phyloP scores from a whole-genome alignment of 1,140 invertebrate species.

The Drosophila bocki region DNA sequence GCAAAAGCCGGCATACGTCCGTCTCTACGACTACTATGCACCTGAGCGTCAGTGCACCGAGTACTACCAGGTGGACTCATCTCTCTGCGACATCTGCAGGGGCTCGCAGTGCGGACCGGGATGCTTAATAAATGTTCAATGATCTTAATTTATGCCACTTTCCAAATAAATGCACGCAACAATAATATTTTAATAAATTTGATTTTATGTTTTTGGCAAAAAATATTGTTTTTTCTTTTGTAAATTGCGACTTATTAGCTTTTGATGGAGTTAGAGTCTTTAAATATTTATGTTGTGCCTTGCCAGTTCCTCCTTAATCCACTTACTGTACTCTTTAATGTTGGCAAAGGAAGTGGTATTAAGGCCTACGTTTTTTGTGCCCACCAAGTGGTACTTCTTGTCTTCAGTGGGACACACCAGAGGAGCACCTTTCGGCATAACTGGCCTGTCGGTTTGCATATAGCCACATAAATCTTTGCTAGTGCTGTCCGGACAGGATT shows the following conservation, averaged over 20 bases:
- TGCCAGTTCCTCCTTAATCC: constrained; percentile 10
- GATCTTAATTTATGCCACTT: not conserved
- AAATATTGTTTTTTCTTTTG: not conserved
- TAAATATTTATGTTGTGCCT: not conserved
- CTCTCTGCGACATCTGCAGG: constrained; percentile 91
- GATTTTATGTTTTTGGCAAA: not conserved
- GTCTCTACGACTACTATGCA: constrained; percentile 96
- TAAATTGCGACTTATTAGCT: too few species aligned
- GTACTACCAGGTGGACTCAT: constrained; percentile 90
- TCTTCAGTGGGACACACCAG: constrained; percentile 26
- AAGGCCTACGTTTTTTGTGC: constrained; percentile 9
- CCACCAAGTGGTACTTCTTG: constrained; percentile 9
- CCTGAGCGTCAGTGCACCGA: constrained; percentile 89
- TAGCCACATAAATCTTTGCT: not conserved
- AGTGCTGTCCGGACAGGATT: not conserved
- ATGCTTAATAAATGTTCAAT: not conserved
- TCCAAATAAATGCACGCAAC: not conserved
- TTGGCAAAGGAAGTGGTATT: not conserved
- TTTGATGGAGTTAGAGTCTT: not conserved
- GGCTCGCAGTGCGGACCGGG: constrained; percentile 87
- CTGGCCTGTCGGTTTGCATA: not conserved
- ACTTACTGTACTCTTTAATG: not conserved
- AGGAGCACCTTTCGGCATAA: constrained; percentile 5
- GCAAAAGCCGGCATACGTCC: constrained; percentile 93
- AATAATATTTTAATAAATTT: not conserved